Percentiles rank a stretch among this genome's conserved stretches.
These are phyloP conservation scores for Cephus runcator DNA, from an alignment of 2,888 invertebrate species.

Conservation along the genomic window DNA sequence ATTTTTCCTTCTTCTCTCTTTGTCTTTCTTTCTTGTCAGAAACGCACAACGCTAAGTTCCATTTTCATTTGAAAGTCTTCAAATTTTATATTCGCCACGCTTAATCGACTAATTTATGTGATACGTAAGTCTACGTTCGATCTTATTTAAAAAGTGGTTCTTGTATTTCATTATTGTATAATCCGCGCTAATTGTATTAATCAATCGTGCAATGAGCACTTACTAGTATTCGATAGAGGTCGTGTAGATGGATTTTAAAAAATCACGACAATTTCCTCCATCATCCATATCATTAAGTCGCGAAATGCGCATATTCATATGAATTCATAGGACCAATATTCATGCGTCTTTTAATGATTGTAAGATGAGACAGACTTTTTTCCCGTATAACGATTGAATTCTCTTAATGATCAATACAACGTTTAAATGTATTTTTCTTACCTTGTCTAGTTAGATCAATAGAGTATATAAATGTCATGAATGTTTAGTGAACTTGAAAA, in stretches of 20 bases:
- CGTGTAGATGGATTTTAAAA: neutral
- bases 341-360: neutral
- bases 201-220: neutral
- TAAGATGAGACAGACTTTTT: conserved; percentile 23
- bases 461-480: conserved; percentile 2
- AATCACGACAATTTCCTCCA: neutral
- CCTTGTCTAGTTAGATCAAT: conserved; percentile 26
- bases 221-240: neutral
- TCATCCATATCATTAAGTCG: neutral
- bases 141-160: neutral
- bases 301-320: conserved; percentile 7
- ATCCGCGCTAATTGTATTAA: conserved; percentile 13
- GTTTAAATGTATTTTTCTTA: conserved; percentile 55
- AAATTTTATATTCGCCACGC: neutral
- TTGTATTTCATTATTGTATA: neutral
- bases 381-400: conserved; percentile 34
- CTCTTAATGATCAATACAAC: conserved; percentile 37
- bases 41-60: neutral
- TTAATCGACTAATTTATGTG: neutral
- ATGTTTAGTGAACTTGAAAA: neutral
- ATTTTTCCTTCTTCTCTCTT: neutral
- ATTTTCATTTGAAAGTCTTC: neutral
- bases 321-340: conserved; percentile 39
- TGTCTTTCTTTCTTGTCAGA: neutral
- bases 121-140: neutral